These are phyloP conservation scores for Poeciliopsis turrubarensis DNA, from an alignment of 2,113 vertebrate species.

Conservation along the genomic window DNA sequence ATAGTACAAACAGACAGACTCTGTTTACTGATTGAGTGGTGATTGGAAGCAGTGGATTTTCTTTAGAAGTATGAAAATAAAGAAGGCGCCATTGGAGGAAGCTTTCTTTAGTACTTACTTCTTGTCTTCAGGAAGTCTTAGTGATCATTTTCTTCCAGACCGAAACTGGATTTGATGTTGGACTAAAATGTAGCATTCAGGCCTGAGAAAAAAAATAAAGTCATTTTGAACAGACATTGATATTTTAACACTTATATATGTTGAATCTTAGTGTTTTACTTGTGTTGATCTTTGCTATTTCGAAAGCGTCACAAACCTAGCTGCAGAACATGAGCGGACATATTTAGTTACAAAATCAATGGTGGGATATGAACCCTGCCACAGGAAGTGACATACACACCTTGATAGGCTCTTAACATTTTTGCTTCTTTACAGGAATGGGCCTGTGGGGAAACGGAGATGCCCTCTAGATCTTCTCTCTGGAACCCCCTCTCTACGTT, in stretches of 20 bases:
- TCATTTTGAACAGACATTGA: too few species aligned
- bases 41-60: too few species aligned
- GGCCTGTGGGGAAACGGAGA: conserved; percentile 31
- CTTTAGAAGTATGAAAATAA: background rate
- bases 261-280: background rate
- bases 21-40: too few species aligned
- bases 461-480: conserved; percentile 32
- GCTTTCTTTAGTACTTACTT: background rate
- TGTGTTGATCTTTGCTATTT: background rate
- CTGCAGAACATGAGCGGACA: background rate
- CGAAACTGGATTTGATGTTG: background rate
- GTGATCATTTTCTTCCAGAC: background rate
- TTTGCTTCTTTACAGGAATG: conserved; percentile 61
- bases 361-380: conserved; percentile 3
- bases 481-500: conserved; percentile 69
- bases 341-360: conserved; percentile 8
- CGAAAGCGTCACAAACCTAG: background rate
- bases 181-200: background rate
- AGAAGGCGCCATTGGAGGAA: background rate
- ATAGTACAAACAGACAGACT: too few species aligned
- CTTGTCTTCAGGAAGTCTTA: background rate
- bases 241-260: too few species aligned
- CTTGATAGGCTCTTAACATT: conserved; percentile 20
- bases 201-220: too few species aligned
- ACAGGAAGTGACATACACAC: conserved; percentile 19